Conservation (phyloP, 2,797 vertebrate species). For the Sibirionetta formosa region DNA sequence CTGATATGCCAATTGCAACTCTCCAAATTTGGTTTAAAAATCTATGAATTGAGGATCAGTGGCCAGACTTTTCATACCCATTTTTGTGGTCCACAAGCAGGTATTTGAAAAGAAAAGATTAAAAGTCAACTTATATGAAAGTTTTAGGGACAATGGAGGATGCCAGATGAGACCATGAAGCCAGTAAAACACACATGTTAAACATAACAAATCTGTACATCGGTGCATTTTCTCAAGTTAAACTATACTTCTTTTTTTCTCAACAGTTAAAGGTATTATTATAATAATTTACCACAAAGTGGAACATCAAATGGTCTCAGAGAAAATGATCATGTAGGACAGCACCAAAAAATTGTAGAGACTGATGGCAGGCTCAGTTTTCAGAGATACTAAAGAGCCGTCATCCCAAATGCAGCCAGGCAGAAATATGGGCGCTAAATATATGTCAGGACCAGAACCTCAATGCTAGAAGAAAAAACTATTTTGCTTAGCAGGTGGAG, state of each 20-base stretch:
- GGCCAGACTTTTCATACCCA: neutral
- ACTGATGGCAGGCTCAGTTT: neutral
- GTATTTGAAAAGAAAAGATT: neutral
- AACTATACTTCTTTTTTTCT: neutral
- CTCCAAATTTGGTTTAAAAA: neutral
- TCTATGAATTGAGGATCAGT: neutral
- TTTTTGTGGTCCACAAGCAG: neutral
- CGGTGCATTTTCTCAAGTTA: neutral
- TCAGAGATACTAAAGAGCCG: neutral
- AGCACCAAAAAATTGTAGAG: neutral
- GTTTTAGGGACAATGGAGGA: neutral
- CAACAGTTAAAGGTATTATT: neutral
- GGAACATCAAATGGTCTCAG: neutral
- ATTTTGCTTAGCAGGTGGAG: neutral
- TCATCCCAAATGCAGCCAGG: neutral
- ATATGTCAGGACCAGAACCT: neutral
- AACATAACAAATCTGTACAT: neutral
- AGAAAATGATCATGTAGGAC: neutral
- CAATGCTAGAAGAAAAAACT: neutral
- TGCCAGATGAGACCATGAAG: neutral
- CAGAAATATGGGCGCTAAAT: neutral
- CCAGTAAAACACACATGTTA: neutral
- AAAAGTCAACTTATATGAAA: neutral
- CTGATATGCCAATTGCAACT: neutral
- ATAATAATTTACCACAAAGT: neutral